These are phyloP conservation scores for Imbricaverruca yamaguchii DNA, from an alignment of 2,888 invertebrate genomes.

Conservation along the genomic window DNA sequence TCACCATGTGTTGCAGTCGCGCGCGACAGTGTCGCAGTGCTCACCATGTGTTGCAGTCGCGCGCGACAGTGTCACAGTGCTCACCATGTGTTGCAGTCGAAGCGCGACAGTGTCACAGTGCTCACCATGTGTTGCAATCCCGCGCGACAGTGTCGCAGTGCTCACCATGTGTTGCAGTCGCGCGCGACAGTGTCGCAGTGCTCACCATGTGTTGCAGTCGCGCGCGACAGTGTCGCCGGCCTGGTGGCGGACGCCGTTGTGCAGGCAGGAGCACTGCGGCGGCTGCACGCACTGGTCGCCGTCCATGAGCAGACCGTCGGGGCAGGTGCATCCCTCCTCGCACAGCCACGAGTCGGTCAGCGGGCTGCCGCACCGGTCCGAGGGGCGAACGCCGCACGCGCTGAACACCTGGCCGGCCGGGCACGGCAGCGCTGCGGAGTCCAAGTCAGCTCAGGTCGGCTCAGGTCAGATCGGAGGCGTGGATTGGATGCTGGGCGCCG, in stretches of 20 bases:
- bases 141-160: too few species aligned
- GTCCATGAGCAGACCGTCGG: conserved; percentile 64
- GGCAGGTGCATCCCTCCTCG: conserved; percentile 84
- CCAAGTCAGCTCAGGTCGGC: not conserved
- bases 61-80: too few species aligned
- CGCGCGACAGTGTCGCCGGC: conserved; percentile 68
- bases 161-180: too few species aligned
- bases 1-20: too few species aligned
- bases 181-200: not conserved
- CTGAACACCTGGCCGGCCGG: conserved; percentile 65
- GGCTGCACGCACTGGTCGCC: conserved; percentile 58
- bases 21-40: too few species aligned
- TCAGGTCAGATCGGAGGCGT: not conserved
- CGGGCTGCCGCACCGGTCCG: conserved; percentile 61
- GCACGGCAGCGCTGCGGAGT: conserved; percentile 63
- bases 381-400: conserved; percentile 64
- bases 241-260: conserved; percentile 62
- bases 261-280: conserved; percentile 68
- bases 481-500: too few species aligned
- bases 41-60: too few species aligned
- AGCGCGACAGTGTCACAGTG: too few species aligned
- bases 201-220: conserved; percentile 72
- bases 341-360: conserved; percentile 50
- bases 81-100: too few species aligned
- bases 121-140: too few species aligned